Base-by-base conservation (phyloP, 2,797 vertebrate genomes). In the Crax fasciolata region DNA sequence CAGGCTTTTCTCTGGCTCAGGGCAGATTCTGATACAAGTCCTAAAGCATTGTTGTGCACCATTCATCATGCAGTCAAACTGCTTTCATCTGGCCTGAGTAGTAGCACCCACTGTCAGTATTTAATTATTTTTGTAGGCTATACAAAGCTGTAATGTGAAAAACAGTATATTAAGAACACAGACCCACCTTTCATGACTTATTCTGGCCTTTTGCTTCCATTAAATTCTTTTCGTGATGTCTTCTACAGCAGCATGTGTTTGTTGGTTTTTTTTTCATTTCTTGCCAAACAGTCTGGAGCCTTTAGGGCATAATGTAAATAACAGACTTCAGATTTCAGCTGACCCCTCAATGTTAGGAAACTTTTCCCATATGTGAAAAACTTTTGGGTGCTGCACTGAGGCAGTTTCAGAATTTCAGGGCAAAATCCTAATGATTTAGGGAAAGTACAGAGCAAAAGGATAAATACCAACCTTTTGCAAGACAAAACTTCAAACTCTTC, bases 261-360 rank as follows among this genome's bases (percentile, higher is more conserved):
- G 38, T 62, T 62, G 25, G 28, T 41, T 25, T 17, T 8, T 13
- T 88, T 46, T 77, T 3, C n/a, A 35, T 74, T 66, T 92, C 68
- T 94, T 89, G 72, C 78, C 75, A 89, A 87, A 80, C 11, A 25
- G 23, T 17, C 84, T 80, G 68, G 54, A 89, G 27, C 57, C 57
- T 74, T 93, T 71, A 14, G 58, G 62, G 44, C 39, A 51, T 38
- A 43, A 84, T 39, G 35, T 46, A 83, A 95, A 77, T 49, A 87
- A 63, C 84, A 95, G 63, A 59, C 59, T 49, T 16, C 24, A 48
- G 32, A 79, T 51, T 77, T 54, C 82, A 91, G 46, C 70, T 68
- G 75, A 80, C 32, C 46, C 16, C 49, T 89, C 48, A 11, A 24
- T 46, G 55, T 54, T 4, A 13, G 7, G 46, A 16, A 32, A 35